A percentile compares a stretch with the other conserved stretches of the same genome.
Conservation (phyloP, 2,113 vertebrate species). For the Psettodes erumei region DNA sequence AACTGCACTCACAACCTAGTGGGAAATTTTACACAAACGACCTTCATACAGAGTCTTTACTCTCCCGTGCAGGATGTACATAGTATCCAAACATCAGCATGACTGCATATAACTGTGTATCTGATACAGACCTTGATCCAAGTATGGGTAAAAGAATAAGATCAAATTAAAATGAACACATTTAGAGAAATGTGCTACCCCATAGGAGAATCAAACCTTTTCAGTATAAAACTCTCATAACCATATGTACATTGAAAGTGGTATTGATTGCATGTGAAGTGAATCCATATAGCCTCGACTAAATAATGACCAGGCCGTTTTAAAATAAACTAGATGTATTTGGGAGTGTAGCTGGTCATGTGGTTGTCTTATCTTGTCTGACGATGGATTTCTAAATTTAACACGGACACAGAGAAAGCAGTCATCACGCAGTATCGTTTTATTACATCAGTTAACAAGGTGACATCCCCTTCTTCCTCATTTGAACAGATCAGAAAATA, state of each 20-base stretch:
- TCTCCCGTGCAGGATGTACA: no score
- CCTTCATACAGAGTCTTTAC: no score
- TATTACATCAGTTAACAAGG: slow-evolving; percentile 76
- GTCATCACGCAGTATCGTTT: slow-evolving; percentile 61
- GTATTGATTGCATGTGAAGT: neutral
- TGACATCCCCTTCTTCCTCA: slow-evolving; percentile 43
- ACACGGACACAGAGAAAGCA: slow-evolving; percentile 1
- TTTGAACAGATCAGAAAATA: slow-evolving; percentile 76
- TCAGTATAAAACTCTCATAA: no score
- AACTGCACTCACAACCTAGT: neutral
- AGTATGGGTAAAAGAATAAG: no score
- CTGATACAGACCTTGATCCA: no score
- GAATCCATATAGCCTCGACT: neutral
- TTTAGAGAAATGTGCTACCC: no score
- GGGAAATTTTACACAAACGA: neutral
- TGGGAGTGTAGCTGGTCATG: neutral
- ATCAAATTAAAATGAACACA: no score
- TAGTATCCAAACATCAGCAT: no score
- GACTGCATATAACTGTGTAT: no score
- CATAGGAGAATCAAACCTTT: no score
- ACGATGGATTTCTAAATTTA: neutral
- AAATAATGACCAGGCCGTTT: neutral
- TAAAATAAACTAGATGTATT: no score
- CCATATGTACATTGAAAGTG: no score
- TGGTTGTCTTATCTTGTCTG: neutral